These are phyloP conservation scores for Hydrochoerus hydrochaeris DNA, from an alignment of 2,113 vertebrate species.

Conservation along the genomic window DNA sequence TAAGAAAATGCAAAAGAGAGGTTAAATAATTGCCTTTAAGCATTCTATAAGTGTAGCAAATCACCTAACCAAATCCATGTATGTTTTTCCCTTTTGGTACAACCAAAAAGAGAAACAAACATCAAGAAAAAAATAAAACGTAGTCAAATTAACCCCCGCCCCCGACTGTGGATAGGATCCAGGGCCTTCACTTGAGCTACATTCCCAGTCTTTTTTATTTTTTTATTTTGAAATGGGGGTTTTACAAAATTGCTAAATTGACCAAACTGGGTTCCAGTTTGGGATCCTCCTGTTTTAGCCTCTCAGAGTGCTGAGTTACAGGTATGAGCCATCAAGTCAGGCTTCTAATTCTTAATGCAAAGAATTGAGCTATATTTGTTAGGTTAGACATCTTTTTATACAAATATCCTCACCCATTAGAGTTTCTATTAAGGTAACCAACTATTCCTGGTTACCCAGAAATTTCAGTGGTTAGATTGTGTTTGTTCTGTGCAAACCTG, in stretches of 20 bases:
- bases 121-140: not conserved
- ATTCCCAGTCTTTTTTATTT: not conserved
- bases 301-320: not conserved
- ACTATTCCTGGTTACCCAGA: not conserved
- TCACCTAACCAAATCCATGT: not conserved
- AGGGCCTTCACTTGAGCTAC: not conserved
- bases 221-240: not conserved
- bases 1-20: not conserved
- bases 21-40: not conserved
- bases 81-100: not conserved
- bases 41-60: not conserved
- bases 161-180: not conserved
- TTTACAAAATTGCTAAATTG: not conserved
- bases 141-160: not conserved
- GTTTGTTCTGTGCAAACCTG: not conserved
- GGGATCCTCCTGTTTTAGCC: not conserved
- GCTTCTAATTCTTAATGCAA: not conserved
- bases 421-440: constrained; percentile 23
- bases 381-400: not conserved
- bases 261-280: not conserved
- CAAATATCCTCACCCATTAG: not conserved
- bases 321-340: not conserved
- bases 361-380: constrained; percentile 19
- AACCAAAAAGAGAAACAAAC: not conserved
- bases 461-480: not conserved